phyloP scores from a whole-genome alignment of 2,888 invertebrate genomes.

The Neuroscelio doddi region DNA sequence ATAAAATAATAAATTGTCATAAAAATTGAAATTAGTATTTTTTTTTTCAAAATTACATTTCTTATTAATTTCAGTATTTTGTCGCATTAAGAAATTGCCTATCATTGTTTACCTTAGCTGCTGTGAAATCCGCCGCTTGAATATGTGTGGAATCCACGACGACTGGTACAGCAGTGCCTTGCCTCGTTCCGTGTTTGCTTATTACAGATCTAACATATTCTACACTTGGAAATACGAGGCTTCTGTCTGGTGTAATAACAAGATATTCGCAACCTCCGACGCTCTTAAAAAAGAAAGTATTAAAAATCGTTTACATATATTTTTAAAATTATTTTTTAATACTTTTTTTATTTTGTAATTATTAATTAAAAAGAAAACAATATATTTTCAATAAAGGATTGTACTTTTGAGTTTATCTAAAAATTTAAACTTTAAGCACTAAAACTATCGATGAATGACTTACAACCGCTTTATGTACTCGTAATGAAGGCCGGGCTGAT shows the following conservation, averaged over 20 bases:
- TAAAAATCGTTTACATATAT: not conserved
- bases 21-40: slow-evolving; percentile 1
- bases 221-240: slow-evolving; percentile 78
- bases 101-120: slow-evolving; percentile 75
- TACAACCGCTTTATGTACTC: slow-evolving; percentile 75
- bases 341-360: too few relatives aligned
- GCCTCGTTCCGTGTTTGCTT: slow-evolving; percentile 80
- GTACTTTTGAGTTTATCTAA: too few relatives aligned
- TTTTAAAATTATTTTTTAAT: too few relatives aligned
- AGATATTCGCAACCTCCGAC: slow-evolving; percentile 75
- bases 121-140: slow-evolving; percentile 79
- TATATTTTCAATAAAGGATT: too few relatives aligned
- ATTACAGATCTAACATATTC: slow-evolving; percentile 80
- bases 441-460: slow-evolving; percentile 55
- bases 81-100: not conserved
- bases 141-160: slow-evolving; percentile 78
- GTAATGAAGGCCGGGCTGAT: slow-evolving; percentile 77
- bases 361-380: too few relatives aligned
- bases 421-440: too few relatives aligned
- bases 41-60: too few relatives aligned
- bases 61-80: too few relatives aligned
- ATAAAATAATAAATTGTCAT: too few relatives aligned
- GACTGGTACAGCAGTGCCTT: slow-evolving; percentile 75
- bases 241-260: slow-evolving; percentile 77
- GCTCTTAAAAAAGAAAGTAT: slow-evolving; percentile 71